Base-by-base conservation (phyloP, 2,888 invertebrate species). In the Drosophila falleni region DNA sequence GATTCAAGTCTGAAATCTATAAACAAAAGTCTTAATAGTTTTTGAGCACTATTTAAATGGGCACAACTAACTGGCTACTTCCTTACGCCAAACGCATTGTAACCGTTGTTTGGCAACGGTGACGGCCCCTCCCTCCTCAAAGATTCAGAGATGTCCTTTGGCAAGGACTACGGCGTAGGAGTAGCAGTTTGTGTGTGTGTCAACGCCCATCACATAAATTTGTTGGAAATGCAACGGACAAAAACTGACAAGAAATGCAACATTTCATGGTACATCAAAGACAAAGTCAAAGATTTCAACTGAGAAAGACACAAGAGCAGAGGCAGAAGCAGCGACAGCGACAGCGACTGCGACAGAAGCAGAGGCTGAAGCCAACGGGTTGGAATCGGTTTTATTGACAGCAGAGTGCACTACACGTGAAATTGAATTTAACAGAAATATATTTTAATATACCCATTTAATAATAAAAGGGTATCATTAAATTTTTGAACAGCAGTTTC, bases 41-140 rank as follows among this genome's bases (percentile, higher is more conserved):
- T 39, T 16, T 42, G 68, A 87, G 65, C 56, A 69, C 51, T 79
- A 81, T 91, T 90, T 90, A 87, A 91, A 87, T 87, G 71, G 80
- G 77, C 81, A 87, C 77, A 80, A 74, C 80, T 88, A 89, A 83
- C 75, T 74, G 62, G 91, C 90, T 90, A 90, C 91, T 91, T 90
- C 90, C 90, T 90, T 90, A 90, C 91, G 90, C 90, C 74, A 50
- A 29, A 16, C 19, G 35, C 74, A 78, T 85, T 89, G 85, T 85
- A 49, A 19, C 68, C 29, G 59, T 86, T 88, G 74, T 70, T 70
- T 61, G 80, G 55, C 62, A 69, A 63, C 42, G 62, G 61, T 29
- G 41, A 79, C 77, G 77, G 80, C 78, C 35, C 37, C 15, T 15
- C 6, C 39, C 35, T 13, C 33, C 29, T 46, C 8, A 49, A 41